Evolutionary conservation across 2,113 vertebrate genomes (phyloP).

Genomic region (Anolis sagrei): DNA sequence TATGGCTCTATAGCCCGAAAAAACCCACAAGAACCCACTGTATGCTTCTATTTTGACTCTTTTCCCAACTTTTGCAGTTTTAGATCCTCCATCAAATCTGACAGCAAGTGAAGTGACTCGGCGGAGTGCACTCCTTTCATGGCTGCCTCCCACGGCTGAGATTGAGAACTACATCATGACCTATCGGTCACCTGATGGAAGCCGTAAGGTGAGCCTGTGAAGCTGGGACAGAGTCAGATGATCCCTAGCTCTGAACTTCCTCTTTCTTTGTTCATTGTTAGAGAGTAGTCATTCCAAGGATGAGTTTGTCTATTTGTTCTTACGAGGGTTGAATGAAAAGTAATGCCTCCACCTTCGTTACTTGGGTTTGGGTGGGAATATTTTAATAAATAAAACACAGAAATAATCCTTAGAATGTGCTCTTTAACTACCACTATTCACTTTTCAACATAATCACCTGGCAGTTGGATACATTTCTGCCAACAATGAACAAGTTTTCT

Average conservation of each 20-base stretch:
- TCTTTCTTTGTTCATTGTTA: background rate
- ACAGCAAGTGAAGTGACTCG: conserved; percentile 93
- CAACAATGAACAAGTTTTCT: no score
- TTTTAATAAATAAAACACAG: no score
- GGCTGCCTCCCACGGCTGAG: conserved; percentile 89
- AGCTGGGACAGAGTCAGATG: background rate
- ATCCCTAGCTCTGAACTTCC: background rate
- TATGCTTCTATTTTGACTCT: background rate
- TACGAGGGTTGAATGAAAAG: no score
- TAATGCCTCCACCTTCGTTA: no score
- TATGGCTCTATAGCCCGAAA: no score
- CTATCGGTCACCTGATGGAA: conserved; percentile 88
- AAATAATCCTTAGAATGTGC: no score
- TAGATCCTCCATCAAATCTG: conserved; percentile 92
- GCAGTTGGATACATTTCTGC: no score
- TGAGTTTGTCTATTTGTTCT: background rate
- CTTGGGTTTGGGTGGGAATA: no score
- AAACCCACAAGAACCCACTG: no score
- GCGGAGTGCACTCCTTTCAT: conserved; percentile 91
- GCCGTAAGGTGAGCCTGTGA: conserved; percentile 83
- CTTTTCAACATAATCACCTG: no score
- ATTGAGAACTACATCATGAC: conserved; percentile 97
- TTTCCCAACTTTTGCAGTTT: conserved; percentile 75
- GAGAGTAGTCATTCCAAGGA: background rate
- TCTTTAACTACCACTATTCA: no score